Evolutionary conservation across 1,140 invertebrate genomes (phyloP), one percentile per base, ranked within the genome.

Genomic region (Parapsyche elsis): DNA sequence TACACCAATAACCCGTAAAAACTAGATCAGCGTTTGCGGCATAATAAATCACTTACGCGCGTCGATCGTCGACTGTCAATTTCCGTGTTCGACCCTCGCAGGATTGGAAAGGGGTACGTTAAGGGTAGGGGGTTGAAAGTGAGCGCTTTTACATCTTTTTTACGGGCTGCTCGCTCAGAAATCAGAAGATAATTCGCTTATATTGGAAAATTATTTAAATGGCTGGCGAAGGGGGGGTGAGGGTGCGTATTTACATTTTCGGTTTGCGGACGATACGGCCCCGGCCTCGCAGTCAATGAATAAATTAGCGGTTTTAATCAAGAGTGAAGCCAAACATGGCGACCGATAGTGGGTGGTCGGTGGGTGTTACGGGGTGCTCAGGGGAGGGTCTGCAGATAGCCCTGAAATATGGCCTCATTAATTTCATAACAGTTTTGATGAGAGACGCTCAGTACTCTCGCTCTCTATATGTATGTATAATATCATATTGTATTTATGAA

Each of bases 221-320:
- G 19, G 30, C 7, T 1, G 49, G 16, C 49, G 49, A 2, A 10
- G 49, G 12, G 16, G 24, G 19, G 1, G 61, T 5, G 16, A 38
- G 12, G 26, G 21, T 5, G 14, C 24, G 9, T 71, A 71, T 71
- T 71, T 71, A 71, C 70, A 71, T 71, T 71, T 71, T 71, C 14
- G 70, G 21, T 71, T 71, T 71, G 10, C 49, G 10, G 49, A 4
- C 49, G 49, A 53, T 14, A 53, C 16, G 64, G 53, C 70, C 7
- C 26, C 70, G 7, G 70, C 21, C 10, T 30, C 70, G 64, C 9
- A 45, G 26, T 44, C 71, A 75, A 75, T 75, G 71, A 75, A 75
- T 75, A 75, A 75, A 75, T 75, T 75, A 75, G 71, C 71, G 71
- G 71, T 75, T 75, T 75, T 75, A 75, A 75, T 75, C 71, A 75